These are phyloP conservation scores for Setipinna tenuifilis DNA, from an alignment of 2,797 vertebrate species.

Conservation along the genomic window DNA sequence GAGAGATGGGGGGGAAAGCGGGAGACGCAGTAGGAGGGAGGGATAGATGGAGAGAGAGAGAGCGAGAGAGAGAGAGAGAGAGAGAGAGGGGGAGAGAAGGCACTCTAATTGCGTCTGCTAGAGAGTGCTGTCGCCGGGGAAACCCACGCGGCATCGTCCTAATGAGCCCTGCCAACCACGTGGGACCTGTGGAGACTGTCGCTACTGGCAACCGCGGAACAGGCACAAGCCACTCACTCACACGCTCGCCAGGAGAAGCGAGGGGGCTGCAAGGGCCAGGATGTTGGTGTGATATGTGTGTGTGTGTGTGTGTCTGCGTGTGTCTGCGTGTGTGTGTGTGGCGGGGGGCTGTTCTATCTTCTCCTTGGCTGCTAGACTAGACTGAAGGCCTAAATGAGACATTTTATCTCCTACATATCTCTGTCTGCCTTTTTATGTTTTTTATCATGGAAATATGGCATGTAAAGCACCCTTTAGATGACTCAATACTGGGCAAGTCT, in stretches of 20 bases:
- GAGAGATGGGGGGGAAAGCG: neutral
- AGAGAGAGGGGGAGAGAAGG: neutral
- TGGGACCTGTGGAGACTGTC: slow-evolving; percentile 35
- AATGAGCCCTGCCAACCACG: slow-evolving; percentile 60
- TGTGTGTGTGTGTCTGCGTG: neutral
- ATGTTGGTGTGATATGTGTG: neutral
- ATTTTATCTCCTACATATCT: neutral
- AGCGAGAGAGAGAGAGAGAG: neutral
- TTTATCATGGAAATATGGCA: neutral
- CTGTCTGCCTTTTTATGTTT: neutral
- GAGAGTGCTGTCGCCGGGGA: slow-evolving; percentile 27
- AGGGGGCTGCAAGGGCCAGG: neutral
- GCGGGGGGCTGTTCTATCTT: neutral
- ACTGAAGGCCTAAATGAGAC: neutral
- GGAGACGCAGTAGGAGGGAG: slow-evolving; percentile 2
- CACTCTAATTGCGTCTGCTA: slow-evolving; percentile 57
- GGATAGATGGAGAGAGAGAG: neutral
- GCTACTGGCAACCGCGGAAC: slow-evolving; percentile 43
- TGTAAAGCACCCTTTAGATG: neutral
- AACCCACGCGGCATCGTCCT: slow-evolving; percentile 57
- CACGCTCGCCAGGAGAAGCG: slow-evolving; percentile 25
- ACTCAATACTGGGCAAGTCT: neutral
- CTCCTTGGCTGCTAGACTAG: neutral
- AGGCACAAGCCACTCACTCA: slow-evolving; percentile 56
- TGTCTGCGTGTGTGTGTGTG: neutral